phyloP scores from a whole-genome alignment of 2,113 vertebrate species.

The Hassar affinis region DNA sequence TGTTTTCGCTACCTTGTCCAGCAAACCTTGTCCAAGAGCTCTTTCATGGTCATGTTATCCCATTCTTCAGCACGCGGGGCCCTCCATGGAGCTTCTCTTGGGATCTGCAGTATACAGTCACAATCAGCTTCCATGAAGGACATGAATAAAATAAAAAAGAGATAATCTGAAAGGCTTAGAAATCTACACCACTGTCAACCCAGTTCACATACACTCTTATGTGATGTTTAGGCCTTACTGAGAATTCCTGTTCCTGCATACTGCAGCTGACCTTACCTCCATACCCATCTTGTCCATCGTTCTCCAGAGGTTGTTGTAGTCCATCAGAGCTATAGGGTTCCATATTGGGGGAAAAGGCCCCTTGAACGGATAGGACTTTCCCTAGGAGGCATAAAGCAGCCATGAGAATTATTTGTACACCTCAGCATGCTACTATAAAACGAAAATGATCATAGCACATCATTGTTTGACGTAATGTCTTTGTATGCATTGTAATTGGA shows the following conservation, averaged over 20 bases:
- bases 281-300: conserved; percentile 92
- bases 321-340: conserved; percentile 86
- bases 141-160: background rate
- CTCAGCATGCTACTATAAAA: conserved; percentile 17
- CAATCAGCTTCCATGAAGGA: background rate
- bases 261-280: conserved; percentile 76
- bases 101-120: conserved; percentile 76
- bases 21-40: conserved; percentile 86
- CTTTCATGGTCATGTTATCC: conserved; percentile 93
- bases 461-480: conserved; percentile 45
- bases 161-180: background rate
- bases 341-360: conserved; percentile 85
- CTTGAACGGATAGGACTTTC: conserved; percentile 85
- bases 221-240: background rate
- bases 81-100: conserved; percentile 90
- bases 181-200: background rate
- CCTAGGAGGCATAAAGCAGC: conserved; percentile 69
- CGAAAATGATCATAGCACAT: conserved; percentile 18
- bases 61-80: conserved; percentile 91
- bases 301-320: conserved; percentile 93
- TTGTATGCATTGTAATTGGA: conserved; percentile 37
- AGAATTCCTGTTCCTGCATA: background rate
- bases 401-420: background rate
- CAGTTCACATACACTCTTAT: background rate
- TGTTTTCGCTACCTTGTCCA: conserved; percentile 84